These are phyloP conservation scores for Drosophila malerkotliana DNA, from an alignment of 1,140 invertebrate genomes.

Conservation along the genomic window DNA sequence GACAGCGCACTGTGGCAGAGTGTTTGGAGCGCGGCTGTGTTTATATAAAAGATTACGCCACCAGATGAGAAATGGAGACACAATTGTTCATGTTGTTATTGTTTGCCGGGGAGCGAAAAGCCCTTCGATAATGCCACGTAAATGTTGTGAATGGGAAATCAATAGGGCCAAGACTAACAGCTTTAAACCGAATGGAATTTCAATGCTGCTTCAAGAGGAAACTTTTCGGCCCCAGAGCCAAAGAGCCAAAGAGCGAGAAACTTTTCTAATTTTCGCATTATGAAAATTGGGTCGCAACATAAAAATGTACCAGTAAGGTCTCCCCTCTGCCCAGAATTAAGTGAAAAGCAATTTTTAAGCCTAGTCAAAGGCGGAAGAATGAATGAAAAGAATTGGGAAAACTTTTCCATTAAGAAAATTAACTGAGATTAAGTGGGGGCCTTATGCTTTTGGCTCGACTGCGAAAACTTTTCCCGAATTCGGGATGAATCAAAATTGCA, in stretches of 20 bases:
- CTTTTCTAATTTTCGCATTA: constrained; percentile 80
- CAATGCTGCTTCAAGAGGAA: constrained; percentile 5
- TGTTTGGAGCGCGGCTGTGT: constrained; percentile 56
- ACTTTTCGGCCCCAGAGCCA: constrained; percentile 15
- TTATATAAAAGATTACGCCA: constrained; percentile 79
- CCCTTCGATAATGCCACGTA: constrained; percentile 65
- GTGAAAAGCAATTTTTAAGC: constrained; percentile 63
- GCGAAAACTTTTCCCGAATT: constrained; percentile 14
- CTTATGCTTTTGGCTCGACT: neutral
- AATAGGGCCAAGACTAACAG: constrained; percentile 55
- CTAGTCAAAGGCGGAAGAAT: constrained; percentile 33
- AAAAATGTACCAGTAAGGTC: constrained; percentile 14
- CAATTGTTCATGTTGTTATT: constrained; percentile 46
- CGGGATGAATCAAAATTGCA: constrained; percentile 59
- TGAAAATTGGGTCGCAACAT: constrained; percentile 60
- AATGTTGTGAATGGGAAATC: constrained; percentile 72
- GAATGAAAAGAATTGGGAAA: constrained; percentile 52
- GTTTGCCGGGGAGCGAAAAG: constrained; percentile 45
- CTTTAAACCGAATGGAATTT: constrained; percentile 55
- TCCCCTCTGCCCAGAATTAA: constrained; percentile 3
- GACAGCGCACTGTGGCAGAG: constrained; percentile 52
- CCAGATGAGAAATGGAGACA: constrained; percentile 55
- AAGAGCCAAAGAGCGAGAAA: constrained; percentile 28
- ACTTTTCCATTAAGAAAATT: constrained; percentile 81
- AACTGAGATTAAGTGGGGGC: constrained; percentile 75